Evolutionary conservation across 2,888 invertebrate species (phyloP).

Genomic region (Andrena dorsata): DNA sequence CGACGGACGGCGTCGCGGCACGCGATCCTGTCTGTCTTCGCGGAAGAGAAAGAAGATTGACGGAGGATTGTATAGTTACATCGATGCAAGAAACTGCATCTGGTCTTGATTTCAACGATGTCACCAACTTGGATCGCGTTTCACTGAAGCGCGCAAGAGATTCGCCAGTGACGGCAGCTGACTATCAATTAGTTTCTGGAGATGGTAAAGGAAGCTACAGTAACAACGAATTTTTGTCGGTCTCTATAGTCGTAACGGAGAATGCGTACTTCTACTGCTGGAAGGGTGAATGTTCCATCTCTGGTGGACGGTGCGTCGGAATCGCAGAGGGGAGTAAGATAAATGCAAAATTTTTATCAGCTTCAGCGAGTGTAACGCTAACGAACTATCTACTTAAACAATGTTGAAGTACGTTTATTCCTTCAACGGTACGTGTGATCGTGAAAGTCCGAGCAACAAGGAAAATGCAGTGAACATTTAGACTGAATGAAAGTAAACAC

Average conservation of each 20-base stretch:
- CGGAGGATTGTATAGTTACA: conserved; percentile 16
- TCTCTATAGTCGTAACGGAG: conserved; percentile 2
- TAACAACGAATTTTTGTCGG: conserved; percentile 50
- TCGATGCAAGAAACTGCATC: background rate
- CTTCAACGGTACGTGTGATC: conserved; percentile 14
- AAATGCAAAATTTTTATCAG: conserved; percentile 7
- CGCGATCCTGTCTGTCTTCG: conserved; percentile 4
- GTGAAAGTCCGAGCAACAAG: conserved; percentile 10
- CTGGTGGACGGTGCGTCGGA: background rate
- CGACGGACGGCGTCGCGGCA: conserved; percentile 8
- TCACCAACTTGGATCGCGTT: background rate
- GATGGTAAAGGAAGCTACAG: background rate
- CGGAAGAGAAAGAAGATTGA: background rate
- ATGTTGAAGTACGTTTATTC: background rate
- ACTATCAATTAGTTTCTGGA: background rate
- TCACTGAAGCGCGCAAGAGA: background rate
- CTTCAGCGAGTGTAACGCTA: background rate
- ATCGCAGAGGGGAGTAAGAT: background rate
- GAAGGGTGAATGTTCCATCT: background rate
- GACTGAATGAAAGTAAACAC: conserved; percentile 1
- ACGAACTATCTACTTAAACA: background rate
- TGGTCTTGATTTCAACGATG: background rate
- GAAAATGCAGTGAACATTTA: conserved; percentile 4
- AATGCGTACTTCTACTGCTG: background rate
- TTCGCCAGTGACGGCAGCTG: background rate